Percentiles rank a stretch among this genome's conserved stretches.
phyloP scores from a whole-genome alignment of 2,113 vertebrate genomes.

The Sander vitreus region DNA sequence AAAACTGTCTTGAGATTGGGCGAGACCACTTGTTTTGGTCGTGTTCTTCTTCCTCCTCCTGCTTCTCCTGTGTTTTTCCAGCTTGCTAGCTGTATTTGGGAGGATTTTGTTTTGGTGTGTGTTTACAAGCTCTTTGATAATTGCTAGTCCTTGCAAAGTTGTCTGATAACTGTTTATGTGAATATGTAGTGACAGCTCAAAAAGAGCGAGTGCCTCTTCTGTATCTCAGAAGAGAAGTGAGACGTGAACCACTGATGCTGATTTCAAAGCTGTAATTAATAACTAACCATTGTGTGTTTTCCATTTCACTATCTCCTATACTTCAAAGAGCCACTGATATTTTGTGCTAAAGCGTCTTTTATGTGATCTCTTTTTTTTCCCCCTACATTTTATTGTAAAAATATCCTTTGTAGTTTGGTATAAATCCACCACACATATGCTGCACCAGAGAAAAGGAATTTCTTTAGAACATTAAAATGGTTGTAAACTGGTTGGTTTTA shows the following conservation, averaged over 20 bases:
- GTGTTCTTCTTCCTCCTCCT: constrained; percentile 37
- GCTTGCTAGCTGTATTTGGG: constrained; percentile 15
- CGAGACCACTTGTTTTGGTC: constrained; percentile 63
- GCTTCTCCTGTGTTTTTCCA: constrained; percentile 32
- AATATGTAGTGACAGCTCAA: constrained; percentile 27
- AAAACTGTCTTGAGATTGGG: constrained; percentile 61
- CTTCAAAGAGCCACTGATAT: constrained; percentile 26
- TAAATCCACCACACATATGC: constrained; percentile 1
- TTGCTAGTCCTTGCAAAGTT: constrained; percentile 29
- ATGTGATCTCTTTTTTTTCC: background rate
- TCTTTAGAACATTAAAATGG: background rate
- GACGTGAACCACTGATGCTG: constrained; percentile 1
- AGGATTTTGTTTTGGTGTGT: constrained; percentile 42
- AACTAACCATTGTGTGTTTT: constrained; percentile 39
- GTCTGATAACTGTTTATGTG: constrained; percentile 56
- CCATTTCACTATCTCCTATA: constrained; percentile 16
- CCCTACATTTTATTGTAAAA: constrained; percentile 8
- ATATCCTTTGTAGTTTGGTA: background rate
- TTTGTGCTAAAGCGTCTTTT: background rate
- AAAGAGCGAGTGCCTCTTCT: constrained; percentile 3
- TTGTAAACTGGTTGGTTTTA: background rate
- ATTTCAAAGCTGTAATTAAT: constrained; percentile 54
- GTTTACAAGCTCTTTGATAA: constrained; percentile 58
- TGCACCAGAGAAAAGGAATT: background rate
- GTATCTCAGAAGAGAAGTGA: constrained; percentile 2